A percentile compares a stretch with the other conserved stretches of the same genome.
phyloP scores from a whole-genome alignment of 2,888 invertebrate genomes.

The Prenolepis imparis region DNA sequence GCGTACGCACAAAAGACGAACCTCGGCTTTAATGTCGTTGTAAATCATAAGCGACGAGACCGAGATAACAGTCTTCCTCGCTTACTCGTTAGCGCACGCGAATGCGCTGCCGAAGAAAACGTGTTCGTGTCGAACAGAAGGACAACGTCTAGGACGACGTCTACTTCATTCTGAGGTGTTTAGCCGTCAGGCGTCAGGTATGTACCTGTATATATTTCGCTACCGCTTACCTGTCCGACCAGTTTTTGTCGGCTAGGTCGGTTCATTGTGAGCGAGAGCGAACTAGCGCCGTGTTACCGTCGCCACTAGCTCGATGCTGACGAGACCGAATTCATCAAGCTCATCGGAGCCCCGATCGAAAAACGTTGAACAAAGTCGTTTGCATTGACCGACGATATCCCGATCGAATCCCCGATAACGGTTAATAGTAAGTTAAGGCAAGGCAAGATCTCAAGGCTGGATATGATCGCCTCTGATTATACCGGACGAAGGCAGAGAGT shows the following conservation, averaged over 20 bases:
- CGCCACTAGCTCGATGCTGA: neutral
- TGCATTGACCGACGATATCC: constrained; percentile 24
- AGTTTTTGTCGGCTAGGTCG: constrained; percentile 76
- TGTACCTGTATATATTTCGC: constrained; percentile 54
- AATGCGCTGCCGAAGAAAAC: constrained; percentile 51
- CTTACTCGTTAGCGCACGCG: constrained; percentile 26
- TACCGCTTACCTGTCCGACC: constrained; percentile 70
- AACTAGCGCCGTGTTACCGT: constrained; percentile 31
- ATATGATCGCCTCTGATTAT: constrained; percentile 44
- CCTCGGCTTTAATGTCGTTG: constrained; percentile 29
- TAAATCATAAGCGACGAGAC: constrained; percentile 43
- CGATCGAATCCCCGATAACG: constrained; percentile 53
- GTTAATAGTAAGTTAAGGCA: constrained; percentile 30
- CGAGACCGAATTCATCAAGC: constrained; percentile 38
- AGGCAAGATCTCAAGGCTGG: constrained; percentile 37
- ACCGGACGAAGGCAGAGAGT: constrained; percentile 21
- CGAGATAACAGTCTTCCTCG: constrained; percentile 29
- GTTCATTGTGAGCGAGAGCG: constrained; percentile 69
- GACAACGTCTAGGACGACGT: constrained; percentile 65
- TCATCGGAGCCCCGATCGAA: neutral
- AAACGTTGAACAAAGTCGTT: constrained; percentile 39
- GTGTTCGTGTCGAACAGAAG: constrained; percentile 37
- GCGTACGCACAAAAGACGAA: constrained; percentile 33
- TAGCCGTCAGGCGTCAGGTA: constrained; percentile 55
- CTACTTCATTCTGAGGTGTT: constrained; percentile 58